Conservation (phyloP, 2,888 invertebrate genomes). For the Nemotelus nigrinus region DNA sequence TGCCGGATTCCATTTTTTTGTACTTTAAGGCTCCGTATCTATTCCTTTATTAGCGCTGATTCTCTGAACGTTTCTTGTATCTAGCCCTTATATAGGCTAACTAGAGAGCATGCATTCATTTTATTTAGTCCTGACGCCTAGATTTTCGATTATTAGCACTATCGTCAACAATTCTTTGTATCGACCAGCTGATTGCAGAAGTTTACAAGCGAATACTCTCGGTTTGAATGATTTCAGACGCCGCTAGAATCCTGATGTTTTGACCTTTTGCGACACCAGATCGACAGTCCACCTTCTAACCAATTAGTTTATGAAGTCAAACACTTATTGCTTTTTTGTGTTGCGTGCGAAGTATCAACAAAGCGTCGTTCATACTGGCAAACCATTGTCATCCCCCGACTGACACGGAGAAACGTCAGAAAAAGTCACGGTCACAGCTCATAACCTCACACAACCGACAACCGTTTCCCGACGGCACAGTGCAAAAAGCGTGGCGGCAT, state of each 20-base stretch:
- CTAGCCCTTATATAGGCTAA: no score
- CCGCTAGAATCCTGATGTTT: neutral
- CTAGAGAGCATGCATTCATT: no score
- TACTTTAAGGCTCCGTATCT: no score
- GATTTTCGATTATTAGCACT: no score
- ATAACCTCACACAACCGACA: constrained; percentile 42
- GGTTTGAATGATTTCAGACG: no score
- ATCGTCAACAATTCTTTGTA: no score
- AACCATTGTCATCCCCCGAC: constrained; percentile 20
- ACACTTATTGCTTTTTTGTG: constrained; percentile 17
- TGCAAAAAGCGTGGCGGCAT: constrained; percentile 26
- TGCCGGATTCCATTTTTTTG: no score
- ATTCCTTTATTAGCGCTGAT: no score
- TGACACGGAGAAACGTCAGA: constrained; percentile 8
- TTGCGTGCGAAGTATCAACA: neutral
- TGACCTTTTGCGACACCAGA: constrained; percentile 19
- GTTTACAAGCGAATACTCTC: no score
- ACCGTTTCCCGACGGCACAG: constrained; percentile 38
- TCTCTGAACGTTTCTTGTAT: no score
- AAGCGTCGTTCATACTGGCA: constrained; percentile 14
- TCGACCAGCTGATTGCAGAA: no score
- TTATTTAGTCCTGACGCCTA: no score
- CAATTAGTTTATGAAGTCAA: constrained; percentile 28
- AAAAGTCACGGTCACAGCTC: constrained; percentile 43
- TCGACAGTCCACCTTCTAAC: constrained; percentile 13